Conservation (phyloP, 2,888 invertebrate genomes). For the Eilema griseolum region DNA sequence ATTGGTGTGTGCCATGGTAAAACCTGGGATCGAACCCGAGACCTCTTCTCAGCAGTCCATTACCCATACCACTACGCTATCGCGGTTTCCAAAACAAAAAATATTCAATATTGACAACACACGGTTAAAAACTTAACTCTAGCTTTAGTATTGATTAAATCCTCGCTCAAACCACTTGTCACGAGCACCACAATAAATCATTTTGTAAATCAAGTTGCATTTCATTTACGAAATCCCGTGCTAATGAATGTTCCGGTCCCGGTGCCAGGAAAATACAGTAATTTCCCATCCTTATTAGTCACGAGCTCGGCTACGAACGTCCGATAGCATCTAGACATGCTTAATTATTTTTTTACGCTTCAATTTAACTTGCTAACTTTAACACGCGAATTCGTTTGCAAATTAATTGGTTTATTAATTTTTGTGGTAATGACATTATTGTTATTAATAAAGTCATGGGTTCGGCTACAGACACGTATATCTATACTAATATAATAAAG, state of each 20-base stretch:
- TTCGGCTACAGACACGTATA: neutral
- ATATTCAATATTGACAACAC: neutral
- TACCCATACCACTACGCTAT: too few species aligned
- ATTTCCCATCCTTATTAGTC: slow-evolving; percentile 21
- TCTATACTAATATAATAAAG: too few species aligned
- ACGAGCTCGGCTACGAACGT: slow-evolving; percentile 17
- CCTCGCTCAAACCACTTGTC: neutral
- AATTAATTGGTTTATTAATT: neutral
- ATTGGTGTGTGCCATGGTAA: too few species aligned
- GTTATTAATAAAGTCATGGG: neutral
- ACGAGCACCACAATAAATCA: slow-evolving; percentile 8
- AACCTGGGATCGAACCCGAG: too few species aligned
- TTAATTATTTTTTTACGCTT: slow-evolving; percentile 23
- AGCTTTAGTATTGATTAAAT: neutral
- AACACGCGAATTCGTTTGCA: neutral
- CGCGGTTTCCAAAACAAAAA: too few species aligned
- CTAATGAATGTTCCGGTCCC: slow-evolving; percentile 16
- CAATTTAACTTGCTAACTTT: neutral
- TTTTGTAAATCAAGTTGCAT: slow-evolving; percentile 10
- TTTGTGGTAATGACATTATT: neutral
- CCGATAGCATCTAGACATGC: slow-evolving; percentile 18
- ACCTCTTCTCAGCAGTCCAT: too few species aligned
- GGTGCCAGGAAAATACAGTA: slow-evolving; percentile 12
- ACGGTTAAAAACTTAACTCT: neutral
- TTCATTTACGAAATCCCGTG: slow-evolving; percentile 12